A percentile compares a stretch with the other conserved stretches of the same genome.
Conservation (phyloP, 2,113 vertebrate genomes). For the Cranoglanis bouderius region DNA sequence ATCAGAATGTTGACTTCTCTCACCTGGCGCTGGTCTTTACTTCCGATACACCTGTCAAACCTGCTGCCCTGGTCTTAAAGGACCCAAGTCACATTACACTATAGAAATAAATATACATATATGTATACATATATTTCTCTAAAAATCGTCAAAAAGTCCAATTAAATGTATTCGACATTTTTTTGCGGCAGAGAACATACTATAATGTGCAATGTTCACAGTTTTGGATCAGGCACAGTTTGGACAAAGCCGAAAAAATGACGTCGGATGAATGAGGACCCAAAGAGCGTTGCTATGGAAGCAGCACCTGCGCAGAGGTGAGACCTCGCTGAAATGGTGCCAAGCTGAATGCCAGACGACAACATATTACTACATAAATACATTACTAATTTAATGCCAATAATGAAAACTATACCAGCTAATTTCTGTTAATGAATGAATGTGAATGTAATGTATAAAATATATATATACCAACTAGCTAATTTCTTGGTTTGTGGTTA, state of each 20-base stretch:
- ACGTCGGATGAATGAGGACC: constrained; percentile 41
- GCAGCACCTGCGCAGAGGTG: constrained; percentile 12
- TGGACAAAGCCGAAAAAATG: constrained; percentile 25
- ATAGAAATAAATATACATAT: background rate
- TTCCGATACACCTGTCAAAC: constrained; percentile 58
- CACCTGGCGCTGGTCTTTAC: constrained; percentile 52
- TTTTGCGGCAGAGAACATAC: background rate
- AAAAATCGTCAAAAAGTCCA: background rate
- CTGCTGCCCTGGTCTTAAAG: constrained; percentile 46
- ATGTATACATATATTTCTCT: background rate
- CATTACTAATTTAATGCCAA: background rate
- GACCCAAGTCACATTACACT: constrained; percentile 23
- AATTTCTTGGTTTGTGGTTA: no score
- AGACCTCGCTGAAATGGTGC: background rate
- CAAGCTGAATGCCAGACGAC: background rate
- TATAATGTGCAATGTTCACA: background rate
- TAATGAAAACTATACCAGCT: background rate
- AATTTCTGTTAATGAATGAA: background rate
- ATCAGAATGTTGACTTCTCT: constrained; percentile 4
- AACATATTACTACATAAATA: background rate
- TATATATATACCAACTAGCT: no score
- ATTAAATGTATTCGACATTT: background rate
- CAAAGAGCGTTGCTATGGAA: constrained; percentile 5
- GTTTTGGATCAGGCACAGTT: constrained; percentile 45
- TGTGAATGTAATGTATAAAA: background rate